A percentile compares a stretch with the other conserved stretches of the same genome.
Evolutionary conservation across 1,140 invertebrate species (phyloP).

Genomic region (Bombus waltoni): DNA sequence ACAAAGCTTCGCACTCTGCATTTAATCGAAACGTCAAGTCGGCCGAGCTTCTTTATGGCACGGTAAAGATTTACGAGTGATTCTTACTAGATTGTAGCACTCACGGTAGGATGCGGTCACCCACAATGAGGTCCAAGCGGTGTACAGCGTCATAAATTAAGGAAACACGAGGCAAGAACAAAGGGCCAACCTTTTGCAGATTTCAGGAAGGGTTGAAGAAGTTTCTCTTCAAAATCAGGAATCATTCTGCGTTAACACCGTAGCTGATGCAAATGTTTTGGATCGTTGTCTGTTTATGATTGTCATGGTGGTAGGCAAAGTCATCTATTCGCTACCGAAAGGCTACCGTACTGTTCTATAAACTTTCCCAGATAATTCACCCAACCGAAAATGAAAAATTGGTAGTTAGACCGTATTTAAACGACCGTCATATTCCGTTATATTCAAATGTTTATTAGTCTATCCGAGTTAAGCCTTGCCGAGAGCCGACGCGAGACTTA

Average conservation of each 20-base stretch:
- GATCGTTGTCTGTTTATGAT: fast-evolving
- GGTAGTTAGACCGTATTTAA: too few species aligned
- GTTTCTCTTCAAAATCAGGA: fast-evolving
- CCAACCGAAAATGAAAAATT: fast-evolving
- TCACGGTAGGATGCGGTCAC: slow-evolving; percentile 52
- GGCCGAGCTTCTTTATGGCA: slow-evolving; percentile 19
- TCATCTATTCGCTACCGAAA: fast-evolving
- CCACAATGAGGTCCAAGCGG: slow-evolving; percentile 39
- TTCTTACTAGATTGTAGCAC: slow-evolving; percentile 36
- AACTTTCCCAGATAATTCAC: fast-evolving
- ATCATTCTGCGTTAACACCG: fast-evolving
- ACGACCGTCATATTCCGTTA: too few species aligned
- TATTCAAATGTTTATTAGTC: too few species aligned
- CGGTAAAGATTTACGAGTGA: slow-evolving; percentile 49
- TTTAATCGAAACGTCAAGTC: background rate
- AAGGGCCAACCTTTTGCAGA: fast-evolving
- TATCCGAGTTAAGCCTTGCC: fast-evolving
- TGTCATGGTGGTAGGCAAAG: too few species aligned
- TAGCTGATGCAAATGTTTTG: too few species aligned
- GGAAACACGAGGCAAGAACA: background rate
- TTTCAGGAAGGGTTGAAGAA: too few species aligned
- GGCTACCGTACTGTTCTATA: fast-evolving
- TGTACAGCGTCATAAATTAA: slow-evolving; percentile 55
- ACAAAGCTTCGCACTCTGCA: fast-evolving
- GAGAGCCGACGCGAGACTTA: fast-evolving